phyloP scores from a whole-genome alignment of 2,888 invertebrate genomes.

The Bhutanitis thaidina region DNA sequence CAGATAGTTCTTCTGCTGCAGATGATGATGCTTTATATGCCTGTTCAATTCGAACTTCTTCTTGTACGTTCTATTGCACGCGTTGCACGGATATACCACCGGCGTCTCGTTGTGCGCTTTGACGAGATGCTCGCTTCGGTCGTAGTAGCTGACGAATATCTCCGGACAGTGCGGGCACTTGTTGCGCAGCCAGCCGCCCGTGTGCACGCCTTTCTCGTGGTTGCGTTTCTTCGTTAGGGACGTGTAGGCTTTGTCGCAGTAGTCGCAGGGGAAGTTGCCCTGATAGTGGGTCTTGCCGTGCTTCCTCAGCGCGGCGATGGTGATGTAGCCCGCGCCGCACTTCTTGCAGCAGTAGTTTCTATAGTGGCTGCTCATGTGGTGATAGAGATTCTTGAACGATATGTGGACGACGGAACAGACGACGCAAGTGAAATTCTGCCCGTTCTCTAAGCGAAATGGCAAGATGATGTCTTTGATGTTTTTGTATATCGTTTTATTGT shows the following conservation, averaged over 20 bases:
- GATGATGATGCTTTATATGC: constrained; percentile 67
- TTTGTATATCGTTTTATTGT: constrained; percentile 59
- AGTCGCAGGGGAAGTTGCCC: constrained; percentile 75
- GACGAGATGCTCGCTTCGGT: constrained; percentile 62
- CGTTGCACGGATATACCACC: constrained; percentile 61
- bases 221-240: constrained; percentile 68
- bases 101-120: constrained; percentile 60
- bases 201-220: constrained; percentile 70
- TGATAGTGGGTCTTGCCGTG: constrained; percentile 71
- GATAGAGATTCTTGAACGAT: constrained; percentile 69
- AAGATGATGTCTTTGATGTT: constrained; percentile 70
- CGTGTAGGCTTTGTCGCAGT: constrained; percentile 75
- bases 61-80: constrained; percentile 67
- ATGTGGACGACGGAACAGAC: constrained; percentile 64
- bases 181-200: constrained; percentile 67
- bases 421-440: constrained; percentile 60
- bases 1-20: constrained; percentile 61
- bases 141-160: constrained; percentile 70
- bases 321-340: constrained; percentile 67
- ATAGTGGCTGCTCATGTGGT: constrained; percentile 73
- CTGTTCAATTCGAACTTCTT: constrained; percentile 68
- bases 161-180: constrained; percentile 71
- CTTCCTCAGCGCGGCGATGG: constrained; percentile 67
- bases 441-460: constrained; percentile 63
- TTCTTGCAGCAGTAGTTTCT: constrained; percentile 71